phyloP scores from a whole-genome alignment of 2,888 invertebrate species.

The Limnephilus marmoratus region DNA sequence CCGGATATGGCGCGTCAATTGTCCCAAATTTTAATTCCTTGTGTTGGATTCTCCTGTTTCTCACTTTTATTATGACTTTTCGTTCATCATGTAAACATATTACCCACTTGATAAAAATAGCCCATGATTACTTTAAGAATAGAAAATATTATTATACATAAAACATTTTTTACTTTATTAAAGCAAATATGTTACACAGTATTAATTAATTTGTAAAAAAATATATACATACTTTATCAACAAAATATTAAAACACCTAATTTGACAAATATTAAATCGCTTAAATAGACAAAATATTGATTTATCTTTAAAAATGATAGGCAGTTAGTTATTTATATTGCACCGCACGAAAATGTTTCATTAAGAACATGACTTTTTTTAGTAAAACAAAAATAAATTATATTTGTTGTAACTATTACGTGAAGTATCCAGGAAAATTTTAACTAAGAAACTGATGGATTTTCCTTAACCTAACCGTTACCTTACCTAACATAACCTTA shows the following conservation, averaged over 20 bases:
- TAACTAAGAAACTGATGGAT: neutral
- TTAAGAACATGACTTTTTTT: neutral
- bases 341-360: conserved; percentile 18
- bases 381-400: neutral
- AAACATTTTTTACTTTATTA: neutral
- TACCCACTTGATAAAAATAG: neutral
- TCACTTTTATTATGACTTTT: neutral
- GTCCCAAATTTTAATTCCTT: too few species aligned
- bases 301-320: neutral
- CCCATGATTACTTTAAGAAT: neutral
- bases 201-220: neutral
- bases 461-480: too few species aligned
- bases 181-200: neutral
- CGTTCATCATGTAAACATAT: neutral
- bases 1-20: too few species aligned
- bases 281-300: neutral
- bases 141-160: neutral
- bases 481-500: neutral
- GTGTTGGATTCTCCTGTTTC: neutral
- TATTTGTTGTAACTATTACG: neutral
- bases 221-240: neutral
- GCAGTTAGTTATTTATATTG: neutral
- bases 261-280: neutral
- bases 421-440: neutral
- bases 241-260: neutral